Conservation (phyloP, 2,888 invertebrate species). For the Ferrisia virgata region DNA sequence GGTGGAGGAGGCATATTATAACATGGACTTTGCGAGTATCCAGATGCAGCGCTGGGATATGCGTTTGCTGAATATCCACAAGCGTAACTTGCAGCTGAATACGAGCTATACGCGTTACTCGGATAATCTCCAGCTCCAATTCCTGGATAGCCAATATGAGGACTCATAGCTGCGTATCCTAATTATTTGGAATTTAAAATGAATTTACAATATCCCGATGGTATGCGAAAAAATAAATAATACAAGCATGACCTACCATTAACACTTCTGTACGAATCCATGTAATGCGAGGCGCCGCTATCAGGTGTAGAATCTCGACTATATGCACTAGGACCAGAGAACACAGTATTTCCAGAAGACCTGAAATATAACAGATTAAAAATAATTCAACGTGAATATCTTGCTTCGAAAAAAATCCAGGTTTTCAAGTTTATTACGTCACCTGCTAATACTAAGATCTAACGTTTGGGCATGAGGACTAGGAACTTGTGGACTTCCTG, state of each 20-base stretch:
- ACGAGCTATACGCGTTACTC: constrained; percentile 67
- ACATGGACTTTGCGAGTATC: constrained; percentile 64
- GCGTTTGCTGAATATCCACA: constrained; percentile 58
- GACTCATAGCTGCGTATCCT: constrained; percentile 82
- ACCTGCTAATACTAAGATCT: constrained; percentile 87
- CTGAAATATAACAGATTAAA: too few species aligned
- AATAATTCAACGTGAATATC: neutral
- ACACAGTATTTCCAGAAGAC: constrained; percentile 52
- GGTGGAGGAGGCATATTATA: constrained; percentile 82
- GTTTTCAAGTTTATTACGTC: constrained; percentile 49
- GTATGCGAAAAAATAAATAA: neutral
- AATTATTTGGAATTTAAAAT: constrained; percentile 43
- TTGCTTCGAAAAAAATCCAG: neutral
- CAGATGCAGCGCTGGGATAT: constrained; percentile 60
- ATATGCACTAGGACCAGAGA: constrained; percentile 55
- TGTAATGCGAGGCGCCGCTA: constrained; percentile 83
- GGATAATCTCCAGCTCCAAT: constrained; percentile 67
- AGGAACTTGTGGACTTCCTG: constrained; percentile 84
- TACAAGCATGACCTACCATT: constrained; percentile 62
- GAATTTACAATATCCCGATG: neutral
- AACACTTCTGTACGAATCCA: constrained; percentile 81
- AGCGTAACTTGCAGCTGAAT: constrained; percentile 63
- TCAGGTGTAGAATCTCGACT: constrained; percentile 87
- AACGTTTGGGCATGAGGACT: constrained; percentile 88
- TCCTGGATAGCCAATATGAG: constrained; percentile 64